These are phyloP conservation scores for Eclectus roratus DNA, from an alignment of 2,113 vertebrate genomes.

Conservation along the genomic window DNA sequence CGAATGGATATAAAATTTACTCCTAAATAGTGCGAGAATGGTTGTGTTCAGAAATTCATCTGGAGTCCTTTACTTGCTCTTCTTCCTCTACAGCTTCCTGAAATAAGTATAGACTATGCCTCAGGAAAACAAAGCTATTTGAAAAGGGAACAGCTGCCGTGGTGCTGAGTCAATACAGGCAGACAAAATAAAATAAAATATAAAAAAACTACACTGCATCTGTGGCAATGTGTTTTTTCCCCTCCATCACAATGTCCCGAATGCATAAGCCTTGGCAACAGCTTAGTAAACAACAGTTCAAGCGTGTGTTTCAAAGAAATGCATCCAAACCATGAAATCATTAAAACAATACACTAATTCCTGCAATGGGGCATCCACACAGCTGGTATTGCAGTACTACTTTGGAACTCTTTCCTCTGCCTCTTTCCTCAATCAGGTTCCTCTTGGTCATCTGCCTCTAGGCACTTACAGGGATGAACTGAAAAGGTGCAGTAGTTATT, in stretches of 20 bases:
- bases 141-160: conserved; percentile 65
- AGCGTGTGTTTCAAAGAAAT: neutral
- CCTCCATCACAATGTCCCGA: conserved; percentile 17
- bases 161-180: conserved; percentile 68
- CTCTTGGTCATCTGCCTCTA: neutral
- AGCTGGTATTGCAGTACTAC: neutral
- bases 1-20: neutral
- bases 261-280: conserved; percentile 11
- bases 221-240: conserved; percentile 33
- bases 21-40: neutral
- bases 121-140: conserved; percentile 67
- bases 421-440: neutral
- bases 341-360: neutral
- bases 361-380: conserved; percentile 12
- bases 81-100: conserved; percentile 44
- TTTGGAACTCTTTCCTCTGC: neutral
- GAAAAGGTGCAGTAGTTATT: neutral
- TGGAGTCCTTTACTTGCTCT: conserved; percentile 39
- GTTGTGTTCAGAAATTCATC: conserved; percentile 39
- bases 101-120: conserved; percentile 55
- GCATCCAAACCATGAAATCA: conserved; percentile 28
- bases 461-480: neutral
- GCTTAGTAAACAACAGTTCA: conserved; percentile 25
- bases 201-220: conserved; percentile 40
- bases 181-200: conserved; percentile 60